Percentiles rank a stretch among this genome's conserved stretches.
These are phyloP conservation scores for Plestiodon gilberti DNA, from an alignment of 2,113 vertebrate genomes.

Conservation along the genomic window DNA sequence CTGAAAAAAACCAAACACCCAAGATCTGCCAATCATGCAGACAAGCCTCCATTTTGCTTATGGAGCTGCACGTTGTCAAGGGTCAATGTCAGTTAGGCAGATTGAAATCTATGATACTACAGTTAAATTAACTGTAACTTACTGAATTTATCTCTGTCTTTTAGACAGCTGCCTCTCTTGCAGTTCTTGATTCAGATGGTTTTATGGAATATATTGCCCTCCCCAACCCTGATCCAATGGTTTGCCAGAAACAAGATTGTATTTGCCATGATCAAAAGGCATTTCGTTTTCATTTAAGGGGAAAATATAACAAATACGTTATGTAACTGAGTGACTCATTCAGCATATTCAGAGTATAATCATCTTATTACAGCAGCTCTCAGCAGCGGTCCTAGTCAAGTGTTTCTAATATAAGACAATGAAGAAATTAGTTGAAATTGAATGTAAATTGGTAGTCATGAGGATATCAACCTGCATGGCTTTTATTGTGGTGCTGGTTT, in stretches of 20 bases:
- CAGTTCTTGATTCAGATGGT: background rate
- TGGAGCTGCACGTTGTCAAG: background rate
- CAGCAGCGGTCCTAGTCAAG: background rate
- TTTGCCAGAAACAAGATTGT: background rate
- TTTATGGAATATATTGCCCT: background rate
- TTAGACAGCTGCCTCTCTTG: background rate
- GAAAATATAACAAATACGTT: constrained; percentile 9
- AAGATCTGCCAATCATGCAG: background rate
- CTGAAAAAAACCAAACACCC: background rate
- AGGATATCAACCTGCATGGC: background rate
- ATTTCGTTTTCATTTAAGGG: background rate
- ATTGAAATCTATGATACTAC: background rate
- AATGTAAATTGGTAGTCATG: background rate
- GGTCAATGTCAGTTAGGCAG: too few relatives aligned
- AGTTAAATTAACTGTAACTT: background rate
- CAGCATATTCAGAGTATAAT: background rate
- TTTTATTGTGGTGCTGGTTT: background rate
- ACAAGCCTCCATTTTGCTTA: background rate
- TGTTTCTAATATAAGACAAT: background rate
- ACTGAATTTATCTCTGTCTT: fast-evolving
- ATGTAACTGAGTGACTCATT: constrained; percentile 19
- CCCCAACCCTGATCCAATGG: background rate
- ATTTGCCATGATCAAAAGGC: background rate
- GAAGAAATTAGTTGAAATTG: background rate
- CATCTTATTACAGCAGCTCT: constrained; percentile 5